Conservation (phyloP, 2,113 vertebrate species). For the Myotis lucifugus region DNA sequence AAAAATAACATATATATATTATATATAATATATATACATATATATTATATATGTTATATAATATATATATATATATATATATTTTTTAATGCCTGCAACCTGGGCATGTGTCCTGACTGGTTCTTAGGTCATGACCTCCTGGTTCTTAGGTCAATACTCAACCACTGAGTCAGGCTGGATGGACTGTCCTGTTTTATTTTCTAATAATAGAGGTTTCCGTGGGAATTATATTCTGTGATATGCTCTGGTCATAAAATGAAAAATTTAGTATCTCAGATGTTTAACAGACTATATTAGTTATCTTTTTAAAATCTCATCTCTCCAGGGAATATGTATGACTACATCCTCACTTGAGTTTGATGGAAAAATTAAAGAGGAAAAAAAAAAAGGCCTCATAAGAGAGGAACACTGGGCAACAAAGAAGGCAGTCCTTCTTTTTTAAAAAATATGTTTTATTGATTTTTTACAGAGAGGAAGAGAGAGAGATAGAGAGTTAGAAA, state of each 20-base stretch:
- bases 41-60: too few species aligned
- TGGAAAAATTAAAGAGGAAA: neutral
- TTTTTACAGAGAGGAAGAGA: too few species aligned
- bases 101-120: too few species aligned
- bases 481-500: too few species aligned
- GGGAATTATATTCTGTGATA: constrained; percentile 93
- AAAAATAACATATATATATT: too few species aligned
- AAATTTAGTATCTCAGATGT: neutral
- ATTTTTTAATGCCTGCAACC: too few species aligned
- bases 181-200: constrained; percentile 82
- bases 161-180: too few species aligned
- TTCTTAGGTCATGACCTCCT: too few species aligned
- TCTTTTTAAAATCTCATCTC: neutral
- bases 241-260: constrained; percentile 87
- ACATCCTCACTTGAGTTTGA: neutral
- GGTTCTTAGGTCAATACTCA: too few species aligned
- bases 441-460: too few species aligned
- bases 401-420: neutral
- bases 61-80: too few species aligned
- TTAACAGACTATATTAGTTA: neutral
- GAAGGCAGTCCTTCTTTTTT: neutral
- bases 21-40: too few species aligned
- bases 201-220: constrained; percentile 95
- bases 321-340: neutral
- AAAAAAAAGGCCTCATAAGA: neutral